These are phyloP conservation scores for Zoanthus gigantus DNA, from an alignment of 92 coral and sea anemone genomes.

Conservation along the genomic window DNA sequence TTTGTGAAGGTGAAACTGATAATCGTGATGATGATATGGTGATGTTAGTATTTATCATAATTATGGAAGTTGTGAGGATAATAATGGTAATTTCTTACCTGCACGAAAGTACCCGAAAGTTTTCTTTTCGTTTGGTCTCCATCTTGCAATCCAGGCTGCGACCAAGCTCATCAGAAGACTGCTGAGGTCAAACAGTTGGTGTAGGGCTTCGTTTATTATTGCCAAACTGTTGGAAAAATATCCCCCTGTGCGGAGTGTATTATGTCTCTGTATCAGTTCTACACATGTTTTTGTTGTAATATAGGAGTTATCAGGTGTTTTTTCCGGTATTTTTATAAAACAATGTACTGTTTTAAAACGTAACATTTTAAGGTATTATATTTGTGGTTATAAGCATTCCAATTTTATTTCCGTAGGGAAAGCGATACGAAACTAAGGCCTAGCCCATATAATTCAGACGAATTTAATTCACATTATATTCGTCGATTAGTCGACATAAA, in stretches of 20 bases:
- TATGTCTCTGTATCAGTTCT: not conserved
- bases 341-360: no score
- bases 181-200: constrained; percentile 86
- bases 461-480: no score
- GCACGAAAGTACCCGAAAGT: constrained; percentile 85
- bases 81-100: constrained; percentile 48
- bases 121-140: constrained; percentile 84
- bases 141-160: constrained; percentile 87
- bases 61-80: not conserved
- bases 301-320: not conserved
- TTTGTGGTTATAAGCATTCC: no score
- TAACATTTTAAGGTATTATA: no score
- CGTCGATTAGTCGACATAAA: no score
- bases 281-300: not conserved
- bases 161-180: constrained; percentile 75
- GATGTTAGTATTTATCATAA: not conserved
- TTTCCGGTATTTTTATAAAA: no score
- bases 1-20: not conserved
- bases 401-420: no score
- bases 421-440: no score
- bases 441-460: no score
- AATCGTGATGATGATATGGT: not conserved
- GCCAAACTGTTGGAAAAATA: constrained; percentile 84
- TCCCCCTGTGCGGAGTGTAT: constrained; percentile 63
- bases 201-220: constrained; percentile 83